Conservation (phyloP, 1,140 invertebrate genomes). For the Copidosoma floridanum region DNA sequence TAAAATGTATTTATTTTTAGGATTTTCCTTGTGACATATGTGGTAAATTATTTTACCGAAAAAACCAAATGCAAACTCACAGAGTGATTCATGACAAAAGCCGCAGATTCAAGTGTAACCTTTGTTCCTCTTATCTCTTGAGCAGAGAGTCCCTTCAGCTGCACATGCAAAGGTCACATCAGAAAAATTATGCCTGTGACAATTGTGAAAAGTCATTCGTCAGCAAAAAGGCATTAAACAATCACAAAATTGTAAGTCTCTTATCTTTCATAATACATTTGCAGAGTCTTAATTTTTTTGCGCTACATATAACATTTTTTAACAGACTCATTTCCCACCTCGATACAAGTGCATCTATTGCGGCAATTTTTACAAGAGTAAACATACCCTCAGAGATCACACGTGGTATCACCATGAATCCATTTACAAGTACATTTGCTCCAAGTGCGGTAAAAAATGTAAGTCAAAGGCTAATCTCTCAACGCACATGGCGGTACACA, state of each 20-base stretch:
- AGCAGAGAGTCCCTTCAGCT: constrained; percentile 31
- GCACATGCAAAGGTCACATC: constrained; percentile 37
- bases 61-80: constrained; percentile 36
- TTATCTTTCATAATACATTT: too few species aligned
- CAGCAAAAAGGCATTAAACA: constrained; percentile 41
- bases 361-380: constrained; percentile 42
- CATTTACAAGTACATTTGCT: constrained; percentile 41
- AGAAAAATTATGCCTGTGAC: constrained; percentile 38
- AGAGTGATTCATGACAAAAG: constrained; percentile 40
- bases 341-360: constrained; percentile 40
- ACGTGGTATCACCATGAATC: constrained; percentile 36
- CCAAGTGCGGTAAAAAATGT: too few species aligned
- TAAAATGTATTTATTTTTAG: constrained; percentile 23
- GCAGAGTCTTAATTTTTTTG: background rate
- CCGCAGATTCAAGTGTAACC: constrained; percentile 37
- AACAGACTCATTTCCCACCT: constrained; percentile 38
- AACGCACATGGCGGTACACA: constrained; percentile 44
- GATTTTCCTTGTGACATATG: constrained; percentile 39
- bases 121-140: constrained; percentile 40
- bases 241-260: constrained; percentile 41
- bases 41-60: constrained; percentile 39
- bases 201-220: constrained; percentile 35
- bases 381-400: constrained; percentile 44
- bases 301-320: background rate
- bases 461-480: constrained; percentile 43